These are phyloP conservation scores for Boulengeromyrus knoepffleri DNA, from an alignment of 2,113 vertebrate species.

Conservation along the genomic window DNA sequence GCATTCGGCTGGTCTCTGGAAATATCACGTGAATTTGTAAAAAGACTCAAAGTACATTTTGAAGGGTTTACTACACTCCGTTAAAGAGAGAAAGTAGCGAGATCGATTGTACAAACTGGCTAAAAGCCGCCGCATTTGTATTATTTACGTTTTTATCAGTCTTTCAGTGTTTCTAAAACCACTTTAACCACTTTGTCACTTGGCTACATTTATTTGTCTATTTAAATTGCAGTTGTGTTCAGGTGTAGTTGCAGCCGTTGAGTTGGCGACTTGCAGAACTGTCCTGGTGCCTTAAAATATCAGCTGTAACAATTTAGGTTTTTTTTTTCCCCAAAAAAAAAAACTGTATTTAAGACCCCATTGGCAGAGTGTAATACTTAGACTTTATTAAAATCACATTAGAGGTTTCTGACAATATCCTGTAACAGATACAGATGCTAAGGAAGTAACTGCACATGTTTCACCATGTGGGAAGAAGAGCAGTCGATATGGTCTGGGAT, in stretches of 20 bases:
- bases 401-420: conserved; percentile 33
- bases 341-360: conserved; percentile 32
- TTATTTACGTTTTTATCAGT: not conserved
- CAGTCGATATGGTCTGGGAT: not conserved
- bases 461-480: conserved; percentile 7
- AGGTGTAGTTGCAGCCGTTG: not conserved
- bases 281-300: not conserved
- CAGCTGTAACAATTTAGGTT: conserved; percentile 19
- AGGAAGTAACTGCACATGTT: conserved; percentile 17
- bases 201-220: not conserved
- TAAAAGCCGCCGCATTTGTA: not conserved
- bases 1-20: not conserved
- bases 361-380: conserved; percentile 35
- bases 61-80: not conserved
- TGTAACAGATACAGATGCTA: conserved; percentile 27
- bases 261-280: not conserved
- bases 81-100: not conserved
- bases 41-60: not conserved
- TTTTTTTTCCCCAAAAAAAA: conserved; percentile 5
- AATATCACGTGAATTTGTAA: not conserved
- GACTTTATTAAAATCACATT: conserved; percentile 39
- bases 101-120: not conserved
- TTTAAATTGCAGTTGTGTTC: not conserved
- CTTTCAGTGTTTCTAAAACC: not conserved
- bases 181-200: too few relatives aligned